These are phyloP conservation scores for Carapus acus DNA, from an alignment of 2,797 vertebrate species.

Conservation along the genomic window DNA sequence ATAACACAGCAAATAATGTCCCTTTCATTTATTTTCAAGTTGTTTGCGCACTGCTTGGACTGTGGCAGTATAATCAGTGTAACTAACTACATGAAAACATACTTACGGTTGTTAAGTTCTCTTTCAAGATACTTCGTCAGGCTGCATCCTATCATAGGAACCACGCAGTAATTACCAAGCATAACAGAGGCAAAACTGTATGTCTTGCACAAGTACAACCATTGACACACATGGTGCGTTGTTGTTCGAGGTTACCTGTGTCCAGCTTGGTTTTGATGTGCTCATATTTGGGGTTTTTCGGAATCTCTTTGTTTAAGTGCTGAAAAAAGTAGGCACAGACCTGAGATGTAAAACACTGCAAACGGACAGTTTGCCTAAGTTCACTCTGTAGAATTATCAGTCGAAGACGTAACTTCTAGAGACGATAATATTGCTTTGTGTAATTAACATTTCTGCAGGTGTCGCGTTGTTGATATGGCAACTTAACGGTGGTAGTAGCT, in stretches of 20 bases:
- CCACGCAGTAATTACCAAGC: neutral
- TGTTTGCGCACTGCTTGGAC: too few relatives aligned
- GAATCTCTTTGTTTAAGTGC: slow-evolving; percentile 83
- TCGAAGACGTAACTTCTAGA: neutral
- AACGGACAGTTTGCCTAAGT: too few relatives aligned
- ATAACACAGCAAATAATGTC: too few relatives aligned
- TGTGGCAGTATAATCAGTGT: too few relatives aligned
- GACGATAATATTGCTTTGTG: neutral
- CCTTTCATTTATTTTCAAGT: too few relatives aligned
- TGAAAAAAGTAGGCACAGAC: slow-evolving; percentile 46
- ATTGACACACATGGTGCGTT: too few relatives aligned
- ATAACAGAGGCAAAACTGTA: neutral
- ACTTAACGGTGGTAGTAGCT: slow-evolving; percentile 26
- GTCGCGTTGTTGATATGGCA: slow-evolving; percentile 37
- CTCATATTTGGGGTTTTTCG: slow-evolving; percentile 83
- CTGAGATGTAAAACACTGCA: too few relatives aligned
- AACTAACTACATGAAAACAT: too few relatives aligned
- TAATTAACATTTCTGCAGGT: slow-evolving; percentile 10
- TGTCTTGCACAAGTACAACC: too few relatives aligned
- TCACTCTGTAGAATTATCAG: too few relatives aligned
- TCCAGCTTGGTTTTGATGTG: slow-evolving; percentile 85
- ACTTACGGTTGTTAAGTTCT: slow-evolving; percentile 90
- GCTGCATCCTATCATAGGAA: slow-evolving; percentile 75
- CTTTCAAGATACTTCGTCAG: slow-evolving; percentile 87
- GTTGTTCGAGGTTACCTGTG: slow-evolving; percentile 66